phyloP scores from a whole-genome alignment of 1,140 invertebrate species.

The Lerema accius region DNA sequence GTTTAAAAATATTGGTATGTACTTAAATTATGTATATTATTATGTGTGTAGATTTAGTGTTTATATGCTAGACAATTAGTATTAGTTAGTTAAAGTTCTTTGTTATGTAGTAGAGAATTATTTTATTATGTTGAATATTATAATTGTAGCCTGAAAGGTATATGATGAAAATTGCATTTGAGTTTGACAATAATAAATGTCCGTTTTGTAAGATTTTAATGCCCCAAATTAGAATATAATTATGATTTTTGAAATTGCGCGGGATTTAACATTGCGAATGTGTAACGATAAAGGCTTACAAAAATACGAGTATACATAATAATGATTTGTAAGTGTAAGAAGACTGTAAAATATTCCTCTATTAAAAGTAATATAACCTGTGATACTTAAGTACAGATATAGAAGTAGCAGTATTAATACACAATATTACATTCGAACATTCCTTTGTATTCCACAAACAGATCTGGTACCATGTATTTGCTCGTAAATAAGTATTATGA shows the following conservation, averaged over 20 bases:
- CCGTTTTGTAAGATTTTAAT: not conserved
- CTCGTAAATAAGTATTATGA: conserved; percentile 6
- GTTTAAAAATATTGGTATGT: not conserved
- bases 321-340: not conserved
- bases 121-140: not conserved
- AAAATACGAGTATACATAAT: not conserved
- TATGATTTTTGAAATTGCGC: no score
- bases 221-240: not conserved
- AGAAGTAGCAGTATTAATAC: conserved; percentile 30
- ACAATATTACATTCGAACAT: conserved; percentile 34
- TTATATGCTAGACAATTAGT: not conserved
- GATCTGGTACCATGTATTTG: conserved; percentile 25
- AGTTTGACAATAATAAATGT: not conserved
- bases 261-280: no score
- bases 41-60: not conserved
- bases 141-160: not conserved
- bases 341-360: conserved; percentile 19
- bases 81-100: not conserved
- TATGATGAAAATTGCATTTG: not conserved
- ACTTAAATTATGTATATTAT: no score
- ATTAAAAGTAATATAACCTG: conserved; percentile 11
- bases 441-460: conserved; percentile 43
- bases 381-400: conserved; percentile 26
- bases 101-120: not conserved
- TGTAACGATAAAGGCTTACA: no score